Evolutionary conservation across 1,140 invertebrate species (phyloP), one percentile per base, ranked within the genome.

Genomic region (Aphis gossypii): DNA sequence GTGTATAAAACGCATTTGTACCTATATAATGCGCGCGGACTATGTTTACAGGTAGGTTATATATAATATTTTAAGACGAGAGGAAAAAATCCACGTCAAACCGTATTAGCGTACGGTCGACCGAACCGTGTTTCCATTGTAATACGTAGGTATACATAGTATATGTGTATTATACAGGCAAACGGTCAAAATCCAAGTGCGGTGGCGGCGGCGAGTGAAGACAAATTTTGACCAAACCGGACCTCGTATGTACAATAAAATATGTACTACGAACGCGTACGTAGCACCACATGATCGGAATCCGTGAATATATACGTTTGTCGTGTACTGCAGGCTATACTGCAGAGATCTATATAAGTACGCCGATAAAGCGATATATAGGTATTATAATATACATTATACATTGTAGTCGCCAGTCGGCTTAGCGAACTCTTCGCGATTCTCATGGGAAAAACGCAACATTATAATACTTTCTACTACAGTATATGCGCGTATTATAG

Each of bases 401-500:
- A 30, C 25, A 30, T 30, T 60, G 23, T 38, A 14, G 23, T 4
- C 41, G 84, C 25, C 30, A 35, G 38, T 83, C 76, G n/a, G 35
- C 9, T 35, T 38, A 23, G 76, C 48, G 48, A 51, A 51, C 76
- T 83, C 76, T 51, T 90, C 4, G 51, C 68, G 68, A 83, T 92
- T 92, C 76, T 90, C 92, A 86, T 84, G 92, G 92, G 92, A 93
- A 86, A 93, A 86, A 82, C 68, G 44, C 76, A 48, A 92, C 87
- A 89, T 41, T 56, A 56, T 87, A 20, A 48, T 88, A 35, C 48
- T 48, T 51, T 88, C 5, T 23, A 51, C 20, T 87, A 8, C 30
- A 51, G 9, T 20, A 21, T 56, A 51, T 56, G 14, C 18, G 23
- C 20, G 41, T 84, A 68, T 41, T 84, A 68, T 41, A 41, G 60